phyloP scores from a whole-genome alignment of 2,113 vertebrate genomes.

The Scopus umbretta region DNA sequence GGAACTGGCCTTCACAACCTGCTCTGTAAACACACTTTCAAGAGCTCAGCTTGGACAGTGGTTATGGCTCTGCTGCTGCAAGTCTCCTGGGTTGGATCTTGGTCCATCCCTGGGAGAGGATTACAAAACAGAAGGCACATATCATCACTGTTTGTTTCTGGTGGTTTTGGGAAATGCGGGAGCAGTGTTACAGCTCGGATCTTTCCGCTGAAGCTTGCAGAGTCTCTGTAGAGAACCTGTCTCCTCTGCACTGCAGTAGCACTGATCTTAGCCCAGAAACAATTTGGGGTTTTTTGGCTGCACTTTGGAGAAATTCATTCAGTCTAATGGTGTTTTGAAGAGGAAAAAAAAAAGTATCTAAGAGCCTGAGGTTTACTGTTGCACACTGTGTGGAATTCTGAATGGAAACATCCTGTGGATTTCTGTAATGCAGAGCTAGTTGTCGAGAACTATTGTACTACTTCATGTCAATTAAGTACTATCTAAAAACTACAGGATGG shows the following conservation, averaged over 20 bases:
- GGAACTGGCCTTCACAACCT: constrained; percentile 1
- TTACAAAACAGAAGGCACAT: background rate
- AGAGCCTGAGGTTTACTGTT: constrained; percentile 12
- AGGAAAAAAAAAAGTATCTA: constrained; percentile 35
- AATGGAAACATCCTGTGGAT: constrained; percentile 36
- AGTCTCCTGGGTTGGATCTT: background rate
- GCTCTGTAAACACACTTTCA: background rate
- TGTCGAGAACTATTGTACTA: background rate
- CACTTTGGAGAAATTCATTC: background rate
- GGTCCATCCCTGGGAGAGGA: background rate
- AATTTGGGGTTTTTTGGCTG: background rate
- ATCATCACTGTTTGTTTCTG: background rate
- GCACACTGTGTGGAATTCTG: background rate
- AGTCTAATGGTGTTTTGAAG: background rate
- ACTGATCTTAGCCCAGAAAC: constrained; percentile 6
- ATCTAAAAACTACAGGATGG: background rate
- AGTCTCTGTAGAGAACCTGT: background rate
- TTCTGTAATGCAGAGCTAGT: background rate
- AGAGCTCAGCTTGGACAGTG: background rate
- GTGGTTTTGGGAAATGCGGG: background rate
- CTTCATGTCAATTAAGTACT: background rate
- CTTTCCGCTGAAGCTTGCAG: background rate
- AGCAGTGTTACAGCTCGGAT: rapidly evolving
- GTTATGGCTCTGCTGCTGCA: background rate
- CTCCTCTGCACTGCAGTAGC: background rate